Evolutionary conservation across 2,113 vertebrate genomes (phyloP), one percentile per base, ranked within the genome.

Genomic region (Brachyhypopomus occidentalis): DNA sequence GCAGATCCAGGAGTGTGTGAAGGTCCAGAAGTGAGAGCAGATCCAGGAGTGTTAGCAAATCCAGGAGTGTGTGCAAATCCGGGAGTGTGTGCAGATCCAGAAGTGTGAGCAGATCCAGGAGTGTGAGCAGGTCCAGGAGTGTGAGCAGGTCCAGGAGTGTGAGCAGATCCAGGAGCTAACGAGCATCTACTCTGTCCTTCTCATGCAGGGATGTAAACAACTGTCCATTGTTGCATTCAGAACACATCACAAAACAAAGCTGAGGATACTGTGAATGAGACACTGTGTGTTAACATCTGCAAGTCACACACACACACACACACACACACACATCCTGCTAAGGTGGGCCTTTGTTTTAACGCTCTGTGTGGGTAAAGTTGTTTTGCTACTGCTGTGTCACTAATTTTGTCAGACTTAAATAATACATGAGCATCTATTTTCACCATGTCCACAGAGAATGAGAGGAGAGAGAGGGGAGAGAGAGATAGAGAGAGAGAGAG

Each of bases 341-440:
- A 48, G 41, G 41, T 48, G 41, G 41, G 9, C 45, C 45, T 52
- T 52, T 52, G 45, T 52, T 52, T 60, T 59, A 56, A 23, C 77
- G 73, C 73, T 67, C 45, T 56, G 2, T 34, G 30, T 36, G 55
- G 64, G 67, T 80, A 38, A 80, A 71, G 38, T 36, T 38, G 23
- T 23, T 56, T 36, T 56, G 79, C 55, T 71, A 69, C 62, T 48
- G 36, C 23, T 38, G 38, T 48, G 62, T 27, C 9, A 36, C 72
- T 86, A 79, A 84, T 84, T 81, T 84, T 82, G 64, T 78, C 67
- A 76, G 56, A 45, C 52, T 79, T 75, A 81, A 88, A 86, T 78
- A 84, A 78, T 84, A 64, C 78, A 85, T 78, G 75, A 71, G 72
- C 38, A 16, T 58, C 66, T 79, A 85, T 81, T 84, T 83, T 72